Base-by-base conservation (phyloP, 2,888 invertebrate species). In the Gastrophysa polygoni region DNA sequence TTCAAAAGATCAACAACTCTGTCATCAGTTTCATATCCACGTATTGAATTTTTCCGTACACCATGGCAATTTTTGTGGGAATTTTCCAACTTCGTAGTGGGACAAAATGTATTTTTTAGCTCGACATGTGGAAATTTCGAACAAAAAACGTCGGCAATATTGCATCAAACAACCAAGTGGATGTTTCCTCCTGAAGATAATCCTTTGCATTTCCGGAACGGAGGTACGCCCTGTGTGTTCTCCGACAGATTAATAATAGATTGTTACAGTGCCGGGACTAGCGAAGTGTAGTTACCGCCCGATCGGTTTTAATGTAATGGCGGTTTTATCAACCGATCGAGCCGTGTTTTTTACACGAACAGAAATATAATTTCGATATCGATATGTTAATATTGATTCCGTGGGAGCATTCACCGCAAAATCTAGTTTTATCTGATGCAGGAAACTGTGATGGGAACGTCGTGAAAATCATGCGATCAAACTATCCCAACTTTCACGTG, bases 231-330 rank as follows among this genome's bases (percentile, higher is more conserved):
- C 1, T 4, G 6, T 14, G 3, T 38, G 14, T n/a, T 38, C 38
- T 38, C 11, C 14, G 54, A 47, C 44, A 64, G 61, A 64, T 64
- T 64, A 64, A 61, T 61, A 64, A 64, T 64, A 50, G 60, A 61
- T 59, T 64, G 46, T 59, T 59, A 57, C 44, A 48, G 57, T 49
- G 44, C 48, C 57, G 43, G 51, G 48, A 61, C 50, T 51, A 47
- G 49, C 46, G 20, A 14, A 43, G 17, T 57, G 47, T 51, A 52
- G 51, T 48, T 28, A 51, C 57, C 61, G 52, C 43, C 48, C 51
- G 29, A 32, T 10, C 47, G 46, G 52, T 14, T 52, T n/a, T 55
- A 60, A 60, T 54, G 20, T 55, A 60, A 60, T 54, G 20, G 34
- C 32, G 32, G 51, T 29, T 50, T 49, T 57, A 49, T 57, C 34